Percentiles rank a stretch among this genome's conserved stretches.
Evolutionary conservation across 1,140 invertebrate species (phyloP).

Genomic region (Zaprionus lachaisei): DNA sequence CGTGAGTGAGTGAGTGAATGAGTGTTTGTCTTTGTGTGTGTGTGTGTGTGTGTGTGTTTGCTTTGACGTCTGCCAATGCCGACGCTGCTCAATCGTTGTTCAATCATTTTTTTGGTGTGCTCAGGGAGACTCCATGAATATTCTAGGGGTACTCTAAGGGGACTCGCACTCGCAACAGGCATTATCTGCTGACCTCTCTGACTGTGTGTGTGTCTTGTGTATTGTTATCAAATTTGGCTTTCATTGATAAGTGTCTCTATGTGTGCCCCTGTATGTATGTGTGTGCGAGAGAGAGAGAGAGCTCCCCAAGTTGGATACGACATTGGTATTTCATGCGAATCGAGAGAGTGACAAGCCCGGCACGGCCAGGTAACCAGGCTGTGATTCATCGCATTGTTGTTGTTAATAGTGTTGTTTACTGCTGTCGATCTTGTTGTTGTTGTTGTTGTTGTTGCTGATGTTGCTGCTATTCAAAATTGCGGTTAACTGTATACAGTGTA

Average conservation of each 20-base stretch:
- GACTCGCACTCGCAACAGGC: neutral
- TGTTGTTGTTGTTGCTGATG: constrained; percentile 14
- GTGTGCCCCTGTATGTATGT: constrained; percentile 7
- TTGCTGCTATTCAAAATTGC: constrained; percentile 15
- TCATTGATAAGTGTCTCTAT: constrained; percentile 73
- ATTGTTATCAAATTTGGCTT: constrained; percentile 61
- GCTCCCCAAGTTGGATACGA: constrained; percentile 5
- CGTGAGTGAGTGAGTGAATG: constrained; percentile 18
- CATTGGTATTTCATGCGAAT: constrained; percentile 63
- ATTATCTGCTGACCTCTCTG: constrained; percentile 47
- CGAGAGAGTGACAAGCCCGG: constrained; percentile 38
- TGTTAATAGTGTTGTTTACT: constrained; percentile 9
- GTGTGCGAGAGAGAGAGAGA: constrained; percentile 13
- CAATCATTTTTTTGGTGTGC: constrained; percentile 25
- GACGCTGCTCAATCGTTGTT: constrained; percentile 31
- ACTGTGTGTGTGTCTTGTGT: constrained; percentile 14
- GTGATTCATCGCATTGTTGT: constrained; percentile 66
- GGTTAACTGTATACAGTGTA: constrained; percentile 71
- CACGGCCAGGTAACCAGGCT: constrained; percentile 45
- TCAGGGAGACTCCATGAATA: neutral
- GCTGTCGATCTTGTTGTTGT: constrained; percentile 17
- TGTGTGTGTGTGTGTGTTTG: constrained; percentile 10
- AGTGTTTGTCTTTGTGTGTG: constrained; percentile 13
- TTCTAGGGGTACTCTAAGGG: constrained; percentile 23
- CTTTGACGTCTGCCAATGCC: constrained; percentile 46